Evolutionary conservation across 2,797 vertebrate genomes (phyloP).

Genomic region (Dicrostonyx torquatus): DNA sequence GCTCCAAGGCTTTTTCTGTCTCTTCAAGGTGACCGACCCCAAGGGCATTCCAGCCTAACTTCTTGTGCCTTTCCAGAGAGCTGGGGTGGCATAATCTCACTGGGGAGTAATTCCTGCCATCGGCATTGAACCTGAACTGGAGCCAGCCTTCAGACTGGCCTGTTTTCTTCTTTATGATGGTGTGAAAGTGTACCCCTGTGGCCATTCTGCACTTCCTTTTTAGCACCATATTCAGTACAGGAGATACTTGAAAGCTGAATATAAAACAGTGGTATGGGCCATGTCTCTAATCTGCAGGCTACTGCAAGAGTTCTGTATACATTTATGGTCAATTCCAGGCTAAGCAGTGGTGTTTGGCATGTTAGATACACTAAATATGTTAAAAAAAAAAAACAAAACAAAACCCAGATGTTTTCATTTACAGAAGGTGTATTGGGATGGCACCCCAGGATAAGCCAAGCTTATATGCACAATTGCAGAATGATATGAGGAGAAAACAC

Average conservation of each 20-base stretch:
- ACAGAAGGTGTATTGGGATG: not conserved
- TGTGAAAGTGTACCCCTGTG: not conserved
- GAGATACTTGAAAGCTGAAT: not conserved
- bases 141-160: not conserved
- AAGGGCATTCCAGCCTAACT: not conserved
- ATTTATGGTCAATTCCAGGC: not conserved
- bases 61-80: not conserved
- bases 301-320: not conserved
- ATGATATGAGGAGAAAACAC: not conserved
- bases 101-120: not conserved
- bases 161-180: not conserved
- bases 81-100: not conserved
- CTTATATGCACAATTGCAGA: not conserved
- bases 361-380: not conserved
- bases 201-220: not conserved
- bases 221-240: not conserved
- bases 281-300: not conserved
- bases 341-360: not conserved
- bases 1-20: not conserved
- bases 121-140: not conserved
- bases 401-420: not conserved
- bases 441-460: not conserved
- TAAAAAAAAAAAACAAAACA: too few relatives aligned
- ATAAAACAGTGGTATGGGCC: not conserved
- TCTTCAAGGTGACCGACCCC: accelerated